Evolutionary conservation across 2,113 vertebrate species (phyloP).

Genomic region (Saiga tatarica): DNA sequence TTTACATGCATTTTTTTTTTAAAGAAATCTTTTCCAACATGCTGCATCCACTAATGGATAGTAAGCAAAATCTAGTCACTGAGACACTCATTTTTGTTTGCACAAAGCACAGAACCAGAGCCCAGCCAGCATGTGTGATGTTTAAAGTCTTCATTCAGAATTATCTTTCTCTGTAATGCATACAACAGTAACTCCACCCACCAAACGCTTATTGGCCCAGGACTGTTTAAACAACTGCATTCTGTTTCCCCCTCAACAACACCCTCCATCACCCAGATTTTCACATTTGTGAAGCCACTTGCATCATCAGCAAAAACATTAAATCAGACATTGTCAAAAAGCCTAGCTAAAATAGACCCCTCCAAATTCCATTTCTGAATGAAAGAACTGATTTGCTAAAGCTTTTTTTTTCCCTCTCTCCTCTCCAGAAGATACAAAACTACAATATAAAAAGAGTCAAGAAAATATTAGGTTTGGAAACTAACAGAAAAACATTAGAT

Average conservation of each 20-base stretch:
- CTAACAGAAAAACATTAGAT: conserved; percentile 42
- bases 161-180: conserved; percentile 77
- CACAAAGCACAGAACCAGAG: conserved; percentile 40
- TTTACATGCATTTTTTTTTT: conserved; percentile 50
- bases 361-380: conserved; percentile 37
- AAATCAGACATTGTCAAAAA: conserved; percentile 11
- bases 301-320: neutral
- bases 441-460: conserved; percentile 26
- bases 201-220: conserved; percentile 83
- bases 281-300: neutral
- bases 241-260: conserved; percentile 16
- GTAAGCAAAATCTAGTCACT: neutral
- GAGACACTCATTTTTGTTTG: conserved; percentile 2
- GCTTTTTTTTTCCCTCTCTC: neutral
- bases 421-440: conserved; percentile 41
- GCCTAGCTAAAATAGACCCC: neutral
- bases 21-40: conserved; percentile 7
- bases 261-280: neutral
- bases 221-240: conserved; percentile 69
- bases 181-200: conserved; percentile 84
- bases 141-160: conserved; percentile 81
- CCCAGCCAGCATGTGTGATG: conserved; percentile 32
- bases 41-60: neutral
- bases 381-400: conserved; percentile 49
- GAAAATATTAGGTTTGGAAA: conserved; percentile 40